Evolutionary conservation across 2,888 invertebrate species (phyloP), one percentile per base, ranked within the genome.

Genomic region (Pammene aurita): DNA sequence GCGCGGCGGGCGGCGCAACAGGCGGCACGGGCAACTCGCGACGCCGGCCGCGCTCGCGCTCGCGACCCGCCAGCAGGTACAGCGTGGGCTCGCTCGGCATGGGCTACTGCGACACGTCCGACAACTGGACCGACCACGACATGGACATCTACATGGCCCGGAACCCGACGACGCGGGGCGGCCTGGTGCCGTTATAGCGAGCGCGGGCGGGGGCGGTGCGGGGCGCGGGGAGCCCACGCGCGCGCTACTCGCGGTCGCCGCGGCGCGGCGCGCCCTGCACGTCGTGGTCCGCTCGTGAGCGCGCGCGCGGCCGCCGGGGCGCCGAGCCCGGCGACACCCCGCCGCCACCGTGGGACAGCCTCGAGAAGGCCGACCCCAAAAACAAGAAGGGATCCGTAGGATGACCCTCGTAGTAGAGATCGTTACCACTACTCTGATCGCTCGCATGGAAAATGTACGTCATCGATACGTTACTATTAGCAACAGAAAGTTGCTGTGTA

Each of bases 61-160:
- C 96, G 74, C 94, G 97, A 66, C 96, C 96, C 67, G 95, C 96
- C 83, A 96, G 97, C 90, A 94, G 97, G 80, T 95, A 95, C 82
- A 91, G 96, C 72, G 96, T 96, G 72, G 97, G 97, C 75, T 97
- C 97, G 57, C 95, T 97, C 78, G 97, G 96, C 56, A 93, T 97
- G 80, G 97, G 96, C 85, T 97, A 97, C 87, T 96, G 97, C 86
- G 97, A 97, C 84, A 97, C 97, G 84, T 96, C 96, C 62, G 97
- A 97, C 85, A 96, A 96, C 87, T 98, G 98, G 98, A 97, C 98
- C 77, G 98, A 98, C 89, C 97, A 98, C 87, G 98, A 98, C 84
- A 97, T 98, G 96, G 98, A 98, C 80, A 97, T 98, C 81, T 98
- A 98, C 89, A 97, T 97, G 96, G 96, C 97, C 71, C 95, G 97